Percentiles rank a stretch among this genome's conserved stretches.
Conservation (phyloP, 2,113 vertebrate genomes). For the Shinisaurus crocodilurus region DNA sequence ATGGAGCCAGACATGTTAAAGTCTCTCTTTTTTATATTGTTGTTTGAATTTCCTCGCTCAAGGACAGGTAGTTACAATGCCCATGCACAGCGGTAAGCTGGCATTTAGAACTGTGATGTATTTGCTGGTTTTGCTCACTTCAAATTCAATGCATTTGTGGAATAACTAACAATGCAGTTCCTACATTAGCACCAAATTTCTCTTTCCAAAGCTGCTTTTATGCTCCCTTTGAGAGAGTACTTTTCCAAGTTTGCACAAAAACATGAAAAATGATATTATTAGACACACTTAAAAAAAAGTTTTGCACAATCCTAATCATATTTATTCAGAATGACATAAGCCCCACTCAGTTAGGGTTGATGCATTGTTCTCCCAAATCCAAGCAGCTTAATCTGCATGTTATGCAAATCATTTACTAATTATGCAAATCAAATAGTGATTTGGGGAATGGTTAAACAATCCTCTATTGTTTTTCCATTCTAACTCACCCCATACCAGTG, state of each 20-base stretch:
- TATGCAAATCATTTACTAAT: neutral
- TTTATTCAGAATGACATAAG: neutral
- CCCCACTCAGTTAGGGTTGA: neutral
- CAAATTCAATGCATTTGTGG: neutral
- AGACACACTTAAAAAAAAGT: neutral
- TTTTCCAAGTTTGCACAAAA: neutral
- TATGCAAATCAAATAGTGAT: neutral
- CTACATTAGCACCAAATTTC: neutral
- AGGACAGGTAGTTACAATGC: neutral
- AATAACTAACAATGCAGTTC: neutral
- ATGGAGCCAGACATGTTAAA: neutral
- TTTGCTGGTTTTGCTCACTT: neutral
- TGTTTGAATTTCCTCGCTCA: conserved; percentile 12
- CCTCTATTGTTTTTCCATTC: neutral
- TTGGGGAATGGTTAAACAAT: neutral
- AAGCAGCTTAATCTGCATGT: neutral
- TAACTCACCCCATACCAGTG: neutral
- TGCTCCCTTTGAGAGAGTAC: neutral
- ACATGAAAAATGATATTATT: neutral
- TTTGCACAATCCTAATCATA: neutral
- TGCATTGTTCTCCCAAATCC: neutral
- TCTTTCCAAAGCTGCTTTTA: neutral
- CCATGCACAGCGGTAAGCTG: neutral
- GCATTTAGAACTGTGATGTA: conserved; percentile 2
- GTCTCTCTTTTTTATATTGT: neutral